Conservation (phyloP, 2,888 invertebrate species). For the Ochropleura plecta region DNA sequence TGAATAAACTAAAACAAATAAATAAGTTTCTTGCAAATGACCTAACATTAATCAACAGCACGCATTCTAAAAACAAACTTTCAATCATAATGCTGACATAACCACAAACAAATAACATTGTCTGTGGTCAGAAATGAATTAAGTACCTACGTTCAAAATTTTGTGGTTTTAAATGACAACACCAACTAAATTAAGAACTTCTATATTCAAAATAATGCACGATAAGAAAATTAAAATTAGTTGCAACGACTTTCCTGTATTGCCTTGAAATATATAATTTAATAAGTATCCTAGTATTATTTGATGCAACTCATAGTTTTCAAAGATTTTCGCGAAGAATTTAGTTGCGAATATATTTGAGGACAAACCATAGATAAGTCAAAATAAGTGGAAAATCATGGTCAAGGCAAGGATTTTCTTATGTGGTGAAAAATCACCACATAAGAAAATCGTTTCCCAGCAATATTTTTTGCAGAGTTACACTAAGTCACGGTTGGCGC, state of each 20-base stretch:
- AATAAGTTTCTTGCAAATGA: not conserved
- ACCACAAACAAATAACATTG: slow-evolving; percentile 27
- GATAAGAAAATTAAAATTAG: not conserved
- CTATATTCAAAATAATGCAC: not conserved
- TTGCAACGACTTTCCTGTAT: not conserved
- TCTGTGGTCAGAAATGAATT: slow-evolving; percentile 37
- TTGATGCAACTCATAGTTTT: too few species aligned
- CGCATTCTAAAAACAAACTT: slow-evolving; percentile 25
- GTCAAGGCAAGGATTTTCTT: too few species aligned
- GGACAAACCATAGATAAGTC: too few species aligned
- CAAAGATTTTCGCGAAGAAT: too few species aligned
- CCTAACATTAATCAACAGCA: slow-evolving; percentile 7
- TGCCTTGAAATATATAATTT: not conserved
- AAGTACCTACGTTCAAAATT: slow-evolving; percentile 10
- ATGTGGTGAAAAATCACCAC: too few species aligned
- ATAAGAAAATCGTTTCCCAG: too few species aligned
- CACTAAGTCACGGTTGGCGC: too few species aligned
- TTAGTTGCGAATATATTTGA: too few species aligned
- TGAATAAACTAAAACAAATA: not conserved
- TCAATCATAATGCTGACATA: slow-evolving; percentile 12
- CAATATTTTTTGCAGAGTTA: too few species aligned
- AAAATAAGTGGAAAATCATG: too few species aligned
- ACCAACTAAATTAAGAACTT: not conserved
- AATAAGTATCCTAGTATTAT: too few species aligned
- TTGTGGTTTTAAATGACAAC: slow-evolving; percentile 13